Base-by-base conservation (phyloP, 2,113 vertebrate genomes). In the Ophiodon elongatus region DNA sequence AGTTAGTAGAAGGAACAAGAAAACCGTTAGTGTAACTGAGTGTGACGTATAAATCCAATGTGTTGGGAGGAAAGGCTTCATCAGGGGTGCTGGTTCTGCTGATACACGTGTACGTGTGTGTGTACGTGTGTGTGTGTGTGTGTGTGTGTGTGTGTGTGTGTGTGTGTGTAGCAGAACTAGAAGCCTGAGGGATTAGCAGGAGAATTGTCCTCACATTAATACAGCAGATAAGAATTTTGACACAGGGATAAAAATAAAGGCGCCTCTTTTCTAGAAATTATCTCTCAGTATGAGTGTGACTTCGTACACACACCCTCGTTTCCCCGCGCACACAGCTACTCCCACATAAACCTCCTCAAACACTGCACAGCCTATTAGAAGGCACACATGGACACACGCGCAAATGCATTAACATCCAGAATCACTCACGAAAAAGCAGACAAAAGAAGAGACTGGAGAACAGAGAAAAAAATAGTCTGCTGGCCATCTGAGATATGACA, bases 201-300 rank as follows among this genome's bases (percentile, higher is more conserved):
- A 83, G 60, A 76, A 62, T 27, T 35, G 73, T 68, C 60, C 54
- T 81, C 39, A 75, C 81, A 84, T 75, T 47, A 83, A 85, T 65
- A 60, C 9, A 56, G 50, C 4, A 75, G 65, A 85, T 84, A 85
- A 76, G 57, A 50, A 10, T 70, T 79, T 50, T 43, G 45, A 81
- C 43, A 84, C 73, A 56, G 37, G 63, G 65, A 85, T 80, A 77
- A 80, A 83, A 87, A 77, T 76, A 90, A 54, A 62, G 60, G 41
- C 6, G 35, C 0, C 45, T 65, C 72, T 80, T 27, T 37, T 41
- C 31, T 27, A 50, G 64, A 81, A 73, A 43, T 67, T 0, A 68
- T 84, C 54, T 74, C 62, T 62, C 50, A 21, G 41, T 17, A 2
- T 60, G 66, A 73, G 62, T 64, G 68, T 43, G 65, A 68, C 57